phyloP scores from a whole-genome alignment of 53 echinoderm and acorn worm genomes.

The Paracentrotus lividus region DNA sequence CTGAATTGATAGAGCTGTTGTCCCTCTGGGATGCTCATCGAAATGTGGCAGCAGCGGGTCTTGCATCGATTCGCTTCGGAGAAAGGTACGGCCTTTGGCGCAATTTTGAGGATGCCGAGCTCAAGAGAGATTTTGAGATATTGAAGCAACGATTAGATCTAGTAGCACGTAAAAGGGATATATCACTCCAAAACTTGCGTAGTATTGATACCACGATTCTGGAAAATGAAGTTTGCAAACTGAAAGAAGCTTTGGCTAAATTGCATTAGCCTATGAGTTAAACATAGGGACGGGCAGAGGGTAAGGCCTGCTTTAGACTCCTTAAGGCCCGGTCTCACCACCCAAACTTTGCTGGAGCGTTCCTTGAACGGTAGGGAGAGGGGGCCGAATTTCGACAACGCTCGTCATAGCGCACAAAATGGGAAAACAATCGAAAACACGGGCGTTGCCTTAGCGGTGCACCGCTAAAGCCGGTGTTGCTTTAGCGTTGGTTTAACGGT shows the following conservation, averaged over 20 bases:
- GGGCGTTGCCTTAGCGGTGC: too few species aligned
- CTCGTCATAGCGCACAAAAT: too few species aligned
- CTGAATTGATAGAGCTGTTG: conserved; percentile 28
- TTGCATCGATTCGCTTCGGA: neutral
- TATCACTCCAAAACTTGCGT: neutral
- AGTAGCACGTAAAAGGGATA: neutral
- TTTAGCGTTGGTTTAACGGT: too few species aligned
- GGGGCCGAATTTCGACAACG: too few species aligned
- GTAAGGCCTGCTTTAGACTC: too few species aligned
- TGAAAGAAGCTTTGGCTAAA: neutral
- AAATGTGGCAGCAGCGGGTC: neutral
- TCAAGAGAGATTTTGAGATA: conserved; percentile 23
- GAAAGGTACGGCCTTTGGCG: conserved; percentile 14
- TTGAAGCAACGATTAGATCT: neutral
- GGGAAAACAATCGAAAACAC: too few species aligned
- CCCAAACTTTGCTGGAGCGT: too few species aligned
- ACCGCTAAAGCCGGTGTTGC: too few species aligned
- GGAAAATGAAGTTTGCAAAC: conserved; percentile 1
- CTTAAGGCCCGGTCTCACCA: too few species aligned
- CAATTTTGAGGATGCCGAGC: neutral
- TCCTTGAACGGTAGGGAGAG: too few species aligned
- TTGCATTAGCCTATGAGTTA: neutral
- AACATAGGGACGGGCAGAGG: neutral
- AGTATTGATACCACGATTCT: neutral
- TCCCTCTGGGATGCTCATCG: neutral